These are phyloP conservation scores for Onychomys torridus DNA, from an alignment of 2,797 vertebrate species.

Conservation along the genomic window DNA sequence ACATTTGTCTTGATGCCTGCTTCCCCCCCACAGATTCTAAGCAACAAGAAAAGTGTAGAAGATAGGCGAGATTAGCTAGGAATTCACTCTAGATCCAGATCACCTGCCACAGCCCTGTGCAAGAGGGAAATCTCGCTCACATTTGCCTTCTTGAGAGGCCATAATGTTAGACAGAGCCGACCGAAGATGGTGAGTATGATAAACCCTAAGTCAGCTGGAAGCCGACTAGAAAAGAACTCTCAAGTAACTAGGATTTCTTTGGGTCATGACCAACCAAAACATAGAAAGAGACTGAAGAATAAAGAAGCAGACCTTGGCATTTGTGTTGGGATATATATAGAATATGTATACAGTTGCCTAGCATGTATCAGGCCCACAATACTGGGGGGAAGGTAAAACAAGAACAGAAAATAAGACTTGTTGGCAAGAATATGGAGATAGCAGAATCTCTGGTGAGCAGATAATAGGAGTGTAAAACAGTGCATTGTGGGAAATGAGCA, in stretches of 20 bases:
- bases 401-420: background rate
- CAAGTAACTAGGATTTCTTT: conserved; percentile 17
- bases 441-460: too few relatives aligned
- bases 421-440: background rate
- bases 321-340: background rate
- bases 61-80: background rate
- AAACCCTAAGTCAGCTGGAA: background rate
- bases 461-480: background rate
- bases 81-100: background rate
- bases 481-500: background rate
- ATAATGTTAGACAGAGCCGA: background rate
- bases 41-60: conserved; percentile 29
- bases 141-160: background rate
- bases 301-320: background rate
- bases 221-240: background rate
- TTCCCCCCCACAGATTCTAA: conserved; percentile 15
- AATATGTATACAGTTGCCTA: background rate
- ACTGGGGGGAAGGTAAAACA: background rate
- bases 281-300: conserved; percentile 5
- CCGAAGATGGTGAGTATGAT: background rate
- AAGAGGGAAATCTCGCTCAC: background rate
- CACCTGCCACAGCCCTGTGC: background rate
- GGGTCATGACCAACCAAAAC: background rate
- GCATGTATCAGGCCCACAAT: background rate
- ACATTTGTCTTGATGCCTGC: background rate